A percentile compares a stretch with the other conserved stretches of the same genome.
Evolutionary conservation across 2,888 invertebrate genomes (phyloP).

Genomic region (Archaeoteleia sp.): DNA sequence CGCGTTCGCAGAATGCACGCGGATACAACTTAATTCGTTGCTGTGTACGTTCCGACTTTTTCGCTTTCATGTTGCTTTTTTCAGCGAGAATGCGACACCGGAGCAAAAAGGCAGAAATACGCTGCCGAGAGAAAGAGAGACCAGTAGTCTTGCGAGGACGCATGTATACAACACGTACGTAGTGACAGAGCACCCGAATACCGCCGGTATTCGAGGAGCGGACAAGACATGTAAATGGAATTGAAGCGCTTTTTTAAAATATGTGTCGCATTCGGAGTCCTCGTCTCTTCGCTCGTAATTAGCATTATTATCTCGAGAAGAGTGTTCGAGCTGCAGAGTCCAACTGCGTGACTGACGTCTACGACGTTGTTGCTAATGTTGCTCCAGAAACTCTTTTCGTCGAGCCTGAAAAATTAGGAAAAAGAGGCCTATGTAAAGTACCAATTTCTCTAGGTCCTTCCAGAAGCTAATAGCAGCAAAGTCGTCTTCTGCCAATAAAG

Average conservation of each 20-base stretch:
- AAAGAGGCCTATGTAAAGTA: too few species aligned
- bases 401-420: too few species aligned
- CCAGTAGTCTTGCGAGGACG: conserved; percentile 27
- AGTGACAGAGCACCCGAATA: conserved; percentile 45
- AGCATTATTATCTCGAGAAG: conserved; percentile 62
- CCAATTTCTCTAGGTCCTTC: too few species aligned
- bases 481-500: too few species aligned
- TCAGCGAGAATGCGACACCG: conserved; percentile 18
- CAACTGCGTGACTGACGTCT: conserved; percentile 50
- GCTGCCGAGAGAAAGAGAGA: conserved; percentile 4
- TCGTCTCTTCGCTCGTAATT: conserved; percentile 59
- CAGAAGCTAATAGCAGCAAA: too few species aligned
- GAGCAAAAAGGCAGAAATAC: conserved; percentile 12
- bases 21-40: conserved; percentile 55
- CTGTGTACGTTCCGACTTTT: conserved; percentile 43
- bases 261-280: conserved; percentile 54
- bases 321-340: conserved; percentile 51
- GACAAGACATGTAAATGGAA: conserved; percentile 64
- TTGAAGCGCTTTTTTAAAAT: conserved; percentile 62
- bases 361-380: conserved; percentile 41
- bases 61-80: conserved; percentile 21
- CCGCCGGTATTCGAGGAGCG: conserved; percentile 61
- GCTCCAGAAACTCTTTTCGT: too few species aligned
- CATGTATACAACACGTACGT: conserved; percentile 20
- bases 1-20: conserved; percentile 47